These are phyloP conservation scores for Aurelia coerulea DNA, from an alignment of 30 jellyfish, hydroid and myxozoan genomes.

Conservation along the genomic window DNA sequence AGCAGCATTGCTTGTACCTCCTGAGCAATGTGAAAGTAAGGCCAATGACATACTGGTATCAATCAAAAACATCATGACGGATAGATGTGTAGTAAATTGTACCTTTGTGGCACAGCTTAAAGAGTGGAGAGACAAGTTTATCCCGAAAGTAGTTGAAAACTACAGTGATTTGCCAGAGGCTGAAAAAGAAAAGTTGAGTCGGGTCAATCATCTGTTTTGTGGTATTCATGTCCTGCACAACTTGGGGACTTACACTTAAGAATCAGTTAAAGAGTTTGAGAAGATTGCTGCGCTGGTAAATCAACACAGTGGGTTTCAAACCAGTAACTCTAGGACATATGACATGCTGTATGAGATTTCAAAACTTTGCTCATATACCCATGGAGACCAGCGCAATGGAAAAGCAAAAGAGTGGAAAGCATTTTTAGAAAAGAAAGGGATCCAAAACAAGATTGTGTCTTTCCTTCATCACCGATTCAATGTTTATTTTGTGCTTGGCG, in stretches of 20 bases:
- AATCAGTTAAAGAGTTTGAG: conserved; percentile 35
- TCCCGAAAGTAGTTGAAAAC: conserved; percentile 31
- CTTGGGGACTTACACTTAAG: conserved; percentile 30
- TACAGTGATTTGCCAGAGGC: conserved; percentile 22
- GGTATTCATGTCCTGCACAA: conserved; percentile 48
- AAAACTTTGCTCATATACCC: conserved; percentile 38
- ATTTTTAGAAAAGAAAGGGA: conserved; percentile 12
- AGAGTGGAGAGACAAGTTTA: conserved; percentile 27
- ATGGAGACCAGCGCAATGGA: conserved; percentile 63
- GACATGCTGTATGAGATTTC: conserved; percentile 40
- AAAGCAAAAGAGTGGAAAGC: conserved; percentile 57
- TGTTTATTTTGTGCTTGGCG: conserved; percentile 51
- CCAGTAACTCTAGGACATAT: conserved; percentile 27
- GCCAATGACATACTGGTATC: background rate
- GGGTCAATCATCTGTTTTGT: conserved; percentile 35
- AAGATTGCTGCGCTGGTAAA: conserved; percentile 15
- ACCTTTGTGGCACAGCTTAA: conserved; percentile 10
- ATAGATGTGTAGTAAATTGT: conserved; percentile 5
- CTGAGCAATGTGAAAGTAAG: conserved; percentile 3
- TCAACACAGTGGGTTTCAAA: conserved; percentile 49
- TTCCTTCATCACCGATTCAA: conserved; percentile 37
- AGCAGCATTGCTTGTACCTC: conserved; percentile 29
- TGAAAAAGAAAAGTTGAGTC: conserved; percentile 7
- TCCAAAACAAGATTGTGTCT: background rate
- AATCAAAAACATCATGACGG: conserved; percentile 16